phyloP scores from a whole-genome alignment of 2,888 invertebrate species.

The Orthosia gracilis region DNA sequence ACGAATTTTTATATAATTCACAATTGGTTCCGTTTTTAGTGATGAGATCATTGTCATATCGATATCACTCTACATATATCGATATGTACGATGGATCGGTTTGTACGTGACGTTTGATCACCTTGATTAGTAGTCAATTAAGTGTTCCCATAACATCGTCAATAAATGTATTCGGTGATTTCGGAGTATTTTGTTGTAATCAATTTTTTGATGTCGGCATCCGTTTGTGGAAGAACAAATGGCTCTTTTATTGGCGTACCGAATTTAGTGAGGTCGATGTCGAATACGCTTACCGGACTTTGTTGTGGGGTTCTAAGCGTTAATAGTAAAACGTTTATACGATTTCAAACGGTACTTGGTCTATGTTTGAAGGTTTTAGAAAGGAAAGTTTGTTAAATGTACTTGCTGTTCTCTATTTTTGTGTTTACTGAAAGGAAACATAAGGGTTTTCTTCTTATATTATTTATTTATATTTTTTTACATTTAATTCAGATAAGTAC shows the following conservation, averaged over 20 bases:
- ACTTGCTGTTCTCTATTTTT: neutral
- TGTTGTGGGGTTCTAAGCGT: conserved; percentile 66
- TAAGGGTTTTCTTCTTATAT: neutral
- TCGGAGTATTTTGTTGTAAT: conserved; percentile 90
- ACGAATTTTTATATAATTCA: conserved; percentile 69
- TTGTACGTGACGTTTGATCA: conserved; percentile 70
- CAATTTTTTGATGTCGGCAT: conserved; percentile 89
- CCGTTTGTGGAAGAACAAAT: conserved; percentile 87
- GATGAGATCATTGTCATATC: conserved; percentile 71
- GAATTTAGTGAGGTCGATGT: conserved; percentile 87
- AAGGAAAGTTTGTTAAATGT: neutral
- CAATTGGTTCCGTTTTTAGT: conserved; percentile 63
- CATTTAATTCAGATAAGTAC: too few relatives aligned
- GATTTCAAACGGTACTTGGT: conserved; percentile 35
- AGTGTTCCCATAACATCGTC: conserved; percentile 87
- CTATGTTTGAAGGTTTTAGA: neutral
- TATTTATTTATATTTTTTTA: too few relatives aligned
- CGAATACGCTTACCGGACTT: conserved; percentile 78
- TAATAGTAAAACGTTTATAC: conserved; percentile 42
- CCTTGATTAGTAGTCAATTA: conserved; percentile 89
- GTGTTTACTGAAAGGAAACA: neutral
- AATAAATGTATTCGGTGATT: conserved; percentile 90
- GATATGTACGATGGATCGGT: conserved; percentile 71
- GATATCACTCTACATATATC: conserved; percentile 71
- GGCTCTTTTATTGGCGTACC: conserved; percentile 89